Evolutionary conservation across 2,888 invertebrate genomes (phyloP).

Genomic region (Orthosia cruda): DNA sequence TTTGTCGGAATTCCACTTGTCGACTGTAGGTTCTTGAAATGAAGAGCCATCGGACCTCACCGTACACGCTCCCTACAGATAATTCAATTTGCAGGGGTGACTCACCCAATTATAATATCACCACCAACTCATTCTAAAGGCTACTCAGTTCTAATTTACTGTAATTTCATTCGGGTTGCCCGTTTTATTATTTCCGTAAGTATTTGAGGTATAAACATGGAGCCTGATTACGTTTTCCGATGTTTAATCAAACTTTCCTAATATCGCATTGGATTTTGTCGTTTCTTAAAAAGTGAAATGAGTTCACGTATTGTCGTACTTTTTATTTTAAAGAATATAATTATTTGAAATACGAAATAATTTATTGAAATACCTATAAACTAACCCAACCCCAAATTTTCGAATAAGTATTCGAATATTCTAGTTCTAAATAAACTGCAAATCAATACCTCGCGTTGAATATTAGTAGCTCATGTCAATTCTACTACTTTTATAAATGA

Average conservation of each 20-base stretch:
- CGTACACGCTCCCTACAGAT: slow-evolving; percentile 65
- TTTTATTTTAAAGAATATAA: not conserved
- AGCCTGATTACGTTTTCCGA: slow-evolving; percentile 59
- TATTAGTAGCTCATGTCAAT: not conserved
- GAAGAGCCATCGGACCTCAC: slow-evolving; percentile 69
- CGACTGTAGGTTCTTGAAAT: slow-evolving; percentile 70
- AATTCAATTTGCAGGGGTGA: slow-evolving; percentile 72
- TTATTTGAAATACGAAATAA: no score
- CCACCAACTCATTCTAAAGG: slow-evolving; percentile 71
- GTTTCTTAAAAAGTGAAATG: slow-evolving; percentile 23
- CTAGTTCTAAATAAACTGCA: no score
- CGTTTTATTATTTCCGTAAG: slow-evolving; percentile 65
- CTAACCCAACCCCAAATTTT: no score
- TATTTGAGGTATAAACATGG: slow-evolving; percentile 58
- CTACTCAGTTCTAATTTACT: slow-evolving; percentile 71
- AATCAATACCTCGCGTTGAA: not conserved
- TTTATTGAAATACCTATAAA: no score
- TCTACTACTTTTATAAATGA: no score
- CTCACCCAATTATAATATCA: slow-evolving; percentile 73
- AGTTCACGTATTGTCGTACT: no score
- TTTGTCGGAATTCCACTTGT: slow-evolving; percentile 68
- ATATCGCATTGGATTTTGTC: slow-evolving; percentile 31
- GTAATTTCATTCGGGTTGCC: slow-evolving; percentile 69
- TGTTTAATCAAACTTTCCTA: slow-evolving; percentile 49
- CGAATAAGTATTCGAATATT: no score